Evolutionary conservation across 2,797 vertebrate genomes (phyloP), one percentile per base, ranked within the genome.

Genomic region (Australoheros facetus): DNA sequence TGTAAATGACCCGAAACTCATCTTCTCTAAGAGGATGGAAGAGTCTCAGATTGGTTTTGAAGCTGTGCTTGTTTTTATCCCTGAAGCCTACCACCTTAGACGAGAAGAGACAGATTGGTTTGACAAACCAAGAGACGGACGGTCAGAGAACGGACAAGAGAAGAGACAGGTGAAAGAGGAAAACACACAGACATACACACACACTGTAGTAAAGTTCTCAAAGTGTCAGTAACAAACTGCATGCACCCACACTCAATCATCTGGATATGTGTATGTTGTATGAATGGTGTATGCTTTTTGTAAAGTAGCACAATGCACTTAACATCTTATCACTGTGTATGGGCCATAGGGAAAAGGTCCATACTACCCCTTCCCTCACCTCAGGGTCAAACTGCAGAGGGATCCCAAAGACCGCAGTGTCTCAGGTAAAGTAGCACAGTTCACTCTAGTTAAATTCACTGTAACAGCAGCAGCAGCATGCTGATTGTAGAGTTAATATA

Each of bases 41-140:
- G 56, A 13, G 8, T 53, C 70, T 88, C 34, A 37, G 48, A 92
- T 86, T 94, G 88, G 93, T 92, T 90, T 95, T 95, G 92, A 95
- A 96, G 39, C 76, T 54, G 77, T 85, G 39, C 79, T 77, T 88
- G 73, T 91, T 78, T 97, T 96, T 95, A 88, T 97, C 91, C 94
- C 91, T 79, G 90, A 98, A 99, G 98, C 97, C 58, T 99, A 99
- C 89, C 98, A 99, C 79, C 96, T 99, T 58, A 97, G 97, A 76
- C 97, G 94, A 79, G 98, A 99, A 80, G 98, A 99, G 94, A 98
- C 97, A 4, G 98, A 99, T 94, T 99, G 98, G 98, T 99, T 98
- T 94, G 97, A 99, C 93, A 98, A 99, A 92, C 98, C 98, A 79
- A 95, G 97, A 79, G 98, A 99, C 9, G 96, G 96, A 73, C 96